Evolutionary conservation across 2,888 invertebrate genomes (phyloP), one percentile per base, ranked within the genome.

Genomic region (Thereva unica): DNA sequence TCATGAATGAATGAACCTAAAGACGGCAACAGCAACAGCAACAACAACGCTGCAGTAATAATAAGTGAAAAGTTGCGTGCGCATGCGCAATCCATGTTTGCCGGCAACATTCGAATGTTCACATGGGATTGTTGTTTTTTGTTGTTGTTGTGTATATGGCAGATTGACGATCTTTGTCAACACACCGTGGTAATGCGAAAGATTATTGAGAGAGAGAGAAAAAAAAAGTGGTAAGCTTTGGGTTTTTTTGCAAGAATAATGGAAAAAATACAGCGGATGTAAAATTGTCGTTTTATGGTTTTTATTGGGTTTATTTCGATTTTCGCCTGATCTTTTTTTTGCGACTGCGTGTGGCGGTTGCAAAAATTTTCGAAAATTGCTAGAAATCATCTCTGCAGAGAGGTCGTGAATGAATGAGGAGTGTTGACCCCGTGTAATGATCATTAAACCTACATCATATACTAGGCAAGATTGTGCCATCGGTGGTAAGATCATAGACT

Each of bases 71-170:
- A 50, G 61, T 61, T 61, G 50, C 61, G 61, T 61, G 61, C 61
- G 50, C 50, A 61, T 50, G 50, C 49, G 61, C 61, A 61, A 61
- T 61, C 23, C 61, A 61, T 61, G 61, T 61, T 23, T 35, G 61
- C 49, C 61, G 49, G 35, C 50, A 7, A 34, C 23, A 6, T 7
- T 7, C 34, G 44, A 8, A 56, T 56, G n/a, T 34, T 10, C n/a
- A 7, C 42, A 6, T 40, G 45, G n/a, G 2, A 34, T 42, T 45
- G 4, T 9, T 35, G 35, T 44, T 9, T 10, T n/a, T 3, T 37
- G 2, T 5, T 40, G 38, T 5, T n/a, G 10, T 50, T 38, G 49
- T 61, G 61, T 40, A 50, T n/a, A n/a, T 41, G 9, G 55, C 37
- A 38, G 34, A 23, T 23, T 23, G 23, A 23, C 23, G 23, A 41